A percentile compares a stretch with the other conserved stretches of the same genome.
phyloP scores from a whole-genome alignment of 2,113 vertebrate species.

The Mesitornis unicolor region DNA sequence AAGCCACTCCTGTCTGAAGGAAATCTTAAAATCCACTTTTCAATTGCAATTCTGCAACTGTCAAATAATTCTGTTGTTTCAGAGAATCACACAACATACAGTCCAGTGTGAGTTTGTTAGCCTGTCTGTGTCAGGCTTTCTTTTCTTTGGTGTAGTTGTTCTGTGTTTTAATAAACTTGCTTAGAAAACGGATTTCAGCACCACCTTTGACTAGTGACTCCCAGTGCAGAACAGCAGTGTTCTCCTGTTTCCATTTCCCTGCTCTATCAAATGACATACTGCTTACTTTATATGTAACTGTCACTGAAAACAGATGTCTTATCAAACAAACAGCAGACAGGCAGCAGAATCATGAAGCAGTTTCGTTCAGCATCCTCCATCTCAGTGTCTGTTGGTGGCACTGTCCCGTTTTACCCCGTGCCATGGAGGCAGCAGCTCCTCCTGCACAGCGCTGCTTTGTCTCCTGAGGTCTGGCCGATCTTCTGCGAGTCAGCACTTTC shows the following conservation, averaged over 20 bases:
- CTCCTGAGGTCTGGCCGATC: neutral
- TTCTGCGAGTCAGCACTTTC: neutral
- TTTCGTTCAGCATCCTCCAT: neutral
- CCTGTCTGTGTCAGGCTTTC: neutral
- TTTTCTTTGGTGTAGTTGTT: neutral
- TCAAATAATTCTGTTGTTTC: fast-evolving
- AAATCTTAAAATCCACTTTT: neutral
- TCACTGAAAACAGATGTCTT: neutral
- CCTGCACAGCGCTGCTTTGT: neutral
- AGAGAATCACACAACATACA: neutral
- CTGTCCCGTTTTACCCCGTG: neutral
- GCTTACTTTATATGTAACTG: neutral
- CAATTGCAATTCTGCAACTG: neutral
- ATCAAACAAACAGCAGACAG: neutral
- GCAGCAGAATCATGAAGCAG: neutral
- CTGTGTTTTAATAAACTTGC: neutral
- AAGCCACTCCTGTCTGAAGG: neutral
- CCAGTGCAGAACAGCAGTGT: neutral
- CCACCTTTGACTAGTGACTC: neutral
- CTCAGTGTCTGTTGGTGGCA: too few relatives aligned
- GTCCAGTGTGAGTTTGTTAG: neutral
- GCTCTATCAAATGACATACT: neutral
- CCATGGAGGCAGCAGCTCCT: neutral
- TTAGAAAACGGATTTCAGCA: neutral
- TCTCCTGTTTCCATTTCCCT: neutral